Conservation (phyloP, 2,113 vertebrate species). For the Columba janthina region DNA sequence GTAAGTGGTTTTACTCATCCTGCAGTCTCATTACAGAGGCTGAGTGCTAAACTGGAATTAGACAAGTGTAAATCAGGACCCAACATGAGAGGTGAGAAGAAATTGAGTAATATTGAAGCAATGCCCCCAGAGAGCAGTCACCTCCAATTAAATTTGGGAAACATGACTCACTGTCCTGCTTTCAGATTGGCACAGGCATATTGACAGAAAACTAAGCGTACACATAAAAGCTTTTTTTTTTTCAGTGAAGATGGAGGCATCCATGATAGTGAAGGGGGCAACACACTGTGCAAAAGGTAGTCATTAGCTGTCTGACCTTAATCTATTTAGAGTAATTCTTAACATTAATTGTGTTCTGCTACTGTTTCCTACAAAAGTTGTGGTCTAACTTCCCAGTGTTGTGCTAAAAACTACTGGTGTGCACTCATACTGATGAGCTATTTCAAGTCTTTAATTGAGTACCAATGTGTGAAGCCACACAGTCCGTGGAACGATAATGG, state of each 20-base stretch:
- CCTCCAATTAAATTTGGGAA: not conserved
- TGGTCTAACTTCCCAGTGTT: not conserved
- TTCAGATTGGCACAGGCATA: not conserved
- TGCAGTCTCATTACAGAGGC: slow-evolving; percentile 22
- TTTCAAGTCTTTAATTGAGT: not conserved
- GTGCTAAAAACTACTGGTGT: not conserved
- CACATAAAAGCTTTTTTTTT: not conserved
- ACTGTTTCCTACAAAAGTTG: not conserved
- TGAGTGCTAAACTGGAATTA: not conserved
- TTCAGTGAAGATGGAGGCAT: not conserved
- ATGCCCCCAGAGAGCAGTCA: not conserved
- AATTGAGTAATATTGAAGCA: not conserved
- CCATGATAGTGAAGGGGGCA: not conserved
- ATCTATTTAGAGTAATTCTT: not conserved
- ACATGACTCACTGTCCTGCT: not conserved
- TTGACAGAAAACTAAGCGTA: not conserved
- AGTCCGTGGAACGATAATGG: not conserved
- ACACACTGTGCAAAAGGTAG: not conserved
- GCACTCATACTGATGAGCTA: not conserved
- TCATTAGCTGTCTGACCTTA: not conserved
- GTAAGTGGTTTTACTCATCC: not conserved
- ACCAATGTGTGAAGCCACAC: not conserved
- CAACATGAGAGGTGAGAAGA: not conserved
- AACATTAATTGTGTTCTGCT: not conserved
- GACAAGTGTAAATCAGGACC: not conserved